phyloP scores from a whole-genome alignment of 2,888 invertebrate genomes.

The Pocota personata region DNA sequence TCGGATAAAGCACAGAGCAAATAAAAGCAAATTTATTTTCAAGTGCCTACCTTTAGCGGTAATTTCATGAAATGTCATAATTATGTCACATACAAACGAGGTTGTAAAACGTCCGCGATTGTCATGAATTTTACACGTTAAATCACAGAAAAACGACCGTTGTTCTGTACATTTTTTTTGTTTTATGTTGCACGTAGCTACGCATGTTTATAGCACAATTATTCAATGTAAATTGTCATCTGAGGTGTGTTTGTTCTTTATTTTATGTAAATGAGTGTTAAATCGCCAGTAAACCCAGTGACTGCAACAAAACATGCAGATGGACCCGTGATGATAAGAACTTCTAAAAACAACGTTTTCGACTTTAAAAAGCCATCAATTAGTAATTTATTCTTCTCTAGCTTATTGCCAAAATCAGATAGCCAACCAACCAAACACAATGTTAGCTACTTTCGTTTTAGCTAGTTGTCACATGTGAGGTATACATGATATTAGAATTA shows the following conservation, averaged over 20 bases:
- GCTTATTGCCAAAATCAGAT: neutral
- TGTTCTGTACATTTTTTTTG: conserved; percentile 41
- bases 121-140: conserved; percentile 47
- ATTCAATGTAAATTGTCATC: conserved; percentile 60
- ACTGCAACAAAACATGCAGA: neutral
- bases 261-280: conserved; percentile 46
- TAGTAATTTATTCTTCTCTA: neutral
- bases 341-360: neutral
- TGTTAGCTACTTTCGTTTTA: conserved; percentile 14
- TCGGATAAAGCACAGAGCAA: neutral
- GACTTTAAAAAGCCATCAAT: neutral
- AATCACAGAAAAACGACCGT: conserved; percentile 27
- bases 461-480: conserved; percentile 49
- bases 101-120: conserved; percentile 33
- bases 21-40: conserved; percentile 7
- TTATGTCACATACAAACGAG: conserved; percentile 59
- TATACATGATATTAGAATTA: conserved; percentile 57
- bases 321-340: neutral
- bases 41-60: conserved; percentile 12
- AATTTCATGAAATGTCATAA: conserved; percentile 44
- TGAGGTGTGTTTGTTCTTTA: conserved; percentile 18
- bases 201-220: conserved; percentile 53
- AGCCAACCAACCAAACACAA: too few species aligned
- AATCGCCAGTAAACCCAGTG: conserved; percentile 26
- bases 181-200: conserved; percentile 49